Percentiles rank a stretch among this genome's conserved stretches.
Evolutionary conservation across 2,113 vertebrate genomes (phyloP).

Genomic region (Acinonyx jubatus): DNA sequence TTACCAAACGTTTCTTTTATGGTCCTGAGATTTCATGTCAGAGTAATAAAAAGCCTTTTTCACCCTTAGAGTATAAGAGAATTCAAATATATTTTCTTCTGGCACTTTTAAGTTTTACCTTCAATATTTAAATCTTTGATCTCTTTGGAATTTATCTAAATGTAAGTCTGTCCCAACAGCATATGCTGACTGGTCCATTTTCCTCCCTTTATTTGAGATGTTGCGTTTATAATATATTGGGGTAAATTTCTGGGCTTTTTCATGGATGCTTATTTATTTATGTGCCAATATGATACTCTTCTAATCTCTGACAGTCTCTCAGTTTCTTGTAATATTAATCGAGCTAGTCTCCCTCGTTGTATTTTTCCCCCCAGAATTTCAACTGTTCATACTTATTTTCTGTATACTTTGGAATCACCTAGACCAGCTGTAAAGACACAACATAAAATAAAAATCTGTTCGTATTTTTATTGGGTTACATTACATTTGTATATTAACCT

Average conservation of each 20-base stretch:
- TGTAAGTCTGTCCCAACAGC: not conserved
- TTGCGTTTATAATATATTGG: not conserved
- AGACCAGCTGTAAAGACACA: not conserved
- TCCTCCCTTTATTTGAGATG: not conserved
- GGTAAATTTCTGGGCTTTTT: not conserved
- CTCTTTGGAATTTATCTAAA: not conserved
- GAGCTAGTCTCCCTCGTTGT: not conserved
- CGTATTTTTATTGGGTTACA: not conserved
- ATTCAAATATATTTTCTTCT: not conserved
- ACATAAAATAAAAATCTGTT: constrained; percentile 18
- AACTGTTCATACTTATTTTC: not conserved
- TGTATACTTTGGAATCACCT: not conserved
- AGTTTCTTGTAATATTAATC: not conserved
- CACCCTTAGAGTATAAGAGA: not conserved
- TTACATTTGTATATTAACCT: not conserved
- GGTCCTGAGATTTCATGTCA: not conserved
- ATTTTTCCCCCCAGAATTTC: not conserved
- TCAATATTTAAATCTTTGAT: not conserved
- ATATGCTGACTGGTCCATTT: not conserved
- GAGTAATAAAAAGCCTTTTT: not conserved
- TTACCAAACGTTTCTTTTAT: not conserved
- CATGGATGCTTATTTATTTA: not conserved
- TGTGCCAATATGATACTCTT: not conserved
- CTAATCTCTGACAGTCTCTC: not conserved
- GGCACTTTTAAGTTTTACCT: not conserved